These are phyloP conservation scores for Lasius platythorax DNA, from an alignment of 2,888 invertebrate genomes.

Conservation along the genomic window DNA sequence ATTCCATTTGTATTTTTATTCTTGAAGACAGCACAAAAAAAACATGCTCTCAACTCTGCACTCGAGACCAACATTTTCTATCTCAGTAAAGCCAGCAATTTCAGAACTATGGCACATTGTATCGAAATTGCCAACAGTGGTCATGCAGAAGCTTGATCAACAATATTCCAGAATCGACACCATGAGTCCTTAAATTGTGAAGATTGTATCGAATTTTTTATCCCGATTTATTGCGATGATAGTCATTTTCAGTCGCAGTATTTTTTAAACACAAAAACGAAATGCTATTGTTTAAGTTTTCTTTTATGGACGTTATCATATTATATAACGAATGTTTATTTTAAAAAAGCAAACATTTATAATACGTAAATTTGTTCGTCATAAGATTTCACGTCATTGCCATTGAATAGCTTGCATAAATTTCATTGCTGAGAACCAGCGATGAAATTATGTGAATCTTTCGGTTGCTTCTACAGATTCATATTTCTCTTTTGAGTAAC, in stretches of 20 bases:
- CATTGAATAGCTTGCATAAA: neutral
- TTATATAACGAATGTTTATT: neutral
- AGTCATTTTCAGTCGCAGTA: neutral
- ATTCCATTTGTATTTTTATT: conserved; percentile 65
- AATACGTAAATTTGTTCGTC: conserved; percentile 12
- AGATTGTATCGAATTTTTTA: neutral
- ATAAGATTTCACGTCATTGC: neutral
- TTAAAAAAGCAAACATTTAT: neutral
- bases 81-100: conserved; percentile 38
- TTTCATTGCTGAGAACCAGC: conserved; percentile 24
- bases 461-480: conserved; percentile 48
- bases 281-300: neutral
- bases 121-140: conserved; percentile 19
- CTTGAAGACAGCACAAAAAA: neutral
- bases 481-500: conserved; percentile 76
- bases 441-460: conserved; percentile 42
- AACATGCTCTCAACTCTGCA: conserved; percentile 27
- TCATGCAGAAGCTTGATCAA: neutral
- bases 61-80: conserved; percentile 18
- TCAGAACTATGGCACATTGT: conserved; percentile 17
- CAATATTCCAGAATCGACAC: conserved; percentile 35
- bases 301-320: neutral
- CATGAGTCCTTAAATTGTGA: neutral
- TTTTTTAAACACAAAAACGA: neutral
- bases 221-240: conserved; percentile 11